These are phyloP conservation scores for Maniola jurtina DNA, from an alignment of 1,140 invertebrate genomes.

Conservation along the genomic window DNA sequence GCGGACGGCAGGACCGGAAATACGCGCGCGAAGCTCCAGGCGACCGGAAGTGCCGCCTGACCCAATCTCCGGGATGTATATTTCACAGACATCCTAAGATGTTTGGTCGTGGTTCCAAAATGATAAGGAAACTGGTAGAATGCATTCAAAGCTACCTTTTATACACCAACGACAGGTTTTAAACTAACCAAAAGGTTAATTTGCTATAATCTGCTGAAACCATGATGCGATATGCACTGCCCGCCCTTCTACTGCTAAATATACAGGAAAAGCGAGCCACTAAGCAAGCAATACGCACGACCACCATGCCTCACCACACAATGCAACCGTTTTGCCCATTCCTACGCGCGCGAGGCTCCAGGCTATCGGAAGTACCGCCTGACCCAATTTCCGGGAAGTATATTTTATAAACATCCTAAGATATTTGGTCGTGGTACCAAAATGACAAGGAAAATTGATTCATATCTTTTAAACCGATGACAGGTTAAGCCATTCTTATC, in stretches of 20 bases:
- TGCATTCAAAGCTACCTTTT: no score
- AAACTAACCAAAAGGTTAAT: no score
- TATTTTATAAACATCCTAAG: slow-evolving; percentile 25
- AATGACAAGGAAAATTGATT: not conserved
- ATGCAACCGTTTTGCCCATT: no score
- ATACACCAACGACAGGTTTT: no score
- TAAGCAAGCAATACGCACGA: no score
- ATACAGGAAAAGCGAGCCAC: no score
- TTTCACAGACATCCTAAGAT: slow-evolving; percentile 22
- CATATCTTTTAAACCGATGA: no score
- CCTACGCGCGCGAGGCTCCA: slow-evolving; percentile 15
- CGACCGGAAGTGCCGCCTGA: slow-evolving; percentile 18
- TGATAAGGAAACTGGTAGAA: not conserved
- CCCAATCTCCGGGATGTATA: slow-evolving; percentile 29
- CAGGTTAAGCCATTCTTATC: no score
- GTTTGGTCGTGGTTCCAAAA: not conserved
- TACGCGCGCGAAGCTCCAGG: slow-evolving; percentile 13
- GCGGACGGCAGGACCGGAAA: slow-evolving; percentile 28
- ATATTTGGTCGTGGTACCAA: not conserved
- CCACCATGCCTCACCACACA: no score
- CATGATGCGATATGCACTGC: no score
- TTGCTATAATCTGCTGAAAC: no score
- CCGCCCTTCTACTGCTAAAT: no score
- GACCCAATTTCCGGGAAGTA: slow-evolving; percentile 28
- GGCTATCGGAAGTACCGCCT: slow-evolving; percentile 11